These are phyloP conservation scores for Lamellibrachia satsuma DNA, from an alignment of 2,888 invertebrate species.

Conservation along the genomic window DNA sequence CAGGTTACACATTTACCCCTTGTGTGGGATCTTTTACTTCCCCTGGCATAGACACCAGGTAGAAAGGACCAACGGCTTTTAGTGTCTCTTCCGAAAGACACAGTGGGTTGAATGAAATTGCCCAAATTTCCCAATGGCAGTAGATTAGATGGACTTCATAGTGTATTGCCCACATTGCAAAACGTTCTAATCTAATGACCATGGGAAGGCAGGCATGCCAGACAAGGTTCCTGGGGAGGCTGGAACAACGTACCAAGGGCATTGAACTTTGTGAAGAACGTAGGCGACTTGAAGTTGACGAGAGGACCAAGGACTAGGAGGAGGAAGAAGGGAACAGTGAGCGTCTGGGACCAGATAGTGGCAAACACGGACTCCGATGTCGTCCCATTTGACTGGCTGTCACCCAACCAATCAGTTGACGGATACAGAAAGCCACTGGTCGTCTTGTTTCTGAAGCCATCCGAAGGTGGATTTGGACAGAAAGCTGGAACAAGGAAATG, in stretches of 20 bases:
- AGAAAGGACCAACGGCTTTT: too few species aligned
- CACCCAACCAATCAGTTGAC: neutral
- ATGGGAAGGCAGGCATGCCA: too few species aligned
- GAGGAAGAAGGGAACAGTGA: slow-evolving; percentile 84
- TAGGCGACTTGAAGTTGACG: slow-evolving; percentile 84
- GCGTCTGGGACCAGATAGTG: slow-evolving; percentile 77
- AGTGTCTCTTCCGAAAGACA: too few species aligned
- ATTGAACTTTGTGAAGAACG: slow-evolving; percentile 92
- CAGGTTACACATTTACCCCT: too few species aligned
- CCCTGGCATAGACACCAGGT: too few species aligned
- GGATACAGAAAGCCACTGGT: neutral
- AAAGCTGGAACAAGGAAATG: neutral
- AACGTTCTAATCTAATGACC: too few species aligned
- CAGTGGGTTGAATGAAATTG: too few species aligned
- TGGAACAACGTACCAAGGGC: slow-evolving; percentile 77
- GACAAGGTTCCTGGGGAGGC: neutral
- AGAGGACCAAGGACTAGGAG: slow-evolving; percentile 81
- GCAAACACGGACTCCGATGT: slow-evolving; percentile 60
- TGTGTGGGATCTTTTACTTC: too few species aligned
- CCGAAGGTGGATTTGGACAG: neutral
- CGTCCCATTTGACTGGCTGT: neutral
- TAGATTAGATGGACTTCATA: too few species aligned
- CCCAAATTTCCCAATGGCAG: too few species aligned
- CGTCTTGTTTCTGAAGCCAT: neutral
- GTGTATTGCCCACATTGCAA: too few species aligned